Conservation (phyloP, 2,113 vertebrate genomes). For the Oryctolagus cuniculus region DNA sequence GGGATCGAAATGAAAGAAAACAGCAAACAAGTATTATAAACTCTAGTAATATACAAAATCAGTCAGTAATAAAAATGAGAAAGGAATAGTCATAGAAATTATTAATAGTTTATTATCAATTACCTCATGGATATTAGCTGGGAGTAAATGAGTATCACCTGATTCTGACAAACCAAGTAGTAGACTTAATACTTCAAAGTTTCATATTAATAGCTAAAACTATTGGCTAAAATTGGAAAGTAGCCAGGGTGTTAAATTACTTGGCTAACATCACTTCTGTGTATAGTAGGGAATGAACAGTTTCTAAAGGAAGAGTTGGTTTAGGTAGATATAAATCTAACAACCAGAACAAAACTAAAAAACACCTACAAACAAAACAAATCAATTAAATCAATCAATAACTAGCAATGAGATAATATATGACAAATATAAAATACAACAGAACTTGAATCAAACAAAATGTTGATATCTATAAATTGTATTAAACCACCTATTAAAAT, state of each 20-base stretch:
- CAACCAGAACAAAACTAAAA: neutral
- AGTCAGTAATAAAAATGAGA: conserved; percentile 1
- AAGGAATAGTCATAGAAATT: neutral
- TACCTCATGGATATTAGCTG: neutral
- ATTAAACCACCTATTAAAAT: neutral
- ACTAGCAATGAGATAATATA: neutral
- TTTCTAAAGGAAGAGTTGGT: neutral
- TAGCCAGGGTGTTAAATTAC: neutral
- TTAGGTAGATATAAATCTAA: neutral
- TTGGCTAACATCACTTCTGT: neutral
- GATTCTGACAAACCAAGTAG: neutral
- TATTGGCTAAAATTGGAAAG: neutral
- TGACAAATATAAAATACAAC: neutral
- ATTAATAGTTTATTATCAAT: neutral
- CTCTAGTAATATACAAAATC: neutral
- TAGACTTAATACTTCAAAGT: neutral
- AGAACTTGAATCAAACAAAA: neutral
- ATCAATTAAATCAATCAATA: neutral
- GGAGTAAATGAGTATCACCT: neutral
- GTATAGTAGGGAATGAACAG: neutral
- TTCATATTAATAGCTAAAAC: neutral
- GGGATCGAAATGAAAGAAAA: neutral
- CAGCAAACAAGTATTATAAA: neutral
- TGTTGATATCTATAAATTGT: neutral
- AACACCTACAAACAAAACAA: neutral